Conservation (phyloP, 2,113 vertebrate species). For the Mugil cephalus region DNA sequence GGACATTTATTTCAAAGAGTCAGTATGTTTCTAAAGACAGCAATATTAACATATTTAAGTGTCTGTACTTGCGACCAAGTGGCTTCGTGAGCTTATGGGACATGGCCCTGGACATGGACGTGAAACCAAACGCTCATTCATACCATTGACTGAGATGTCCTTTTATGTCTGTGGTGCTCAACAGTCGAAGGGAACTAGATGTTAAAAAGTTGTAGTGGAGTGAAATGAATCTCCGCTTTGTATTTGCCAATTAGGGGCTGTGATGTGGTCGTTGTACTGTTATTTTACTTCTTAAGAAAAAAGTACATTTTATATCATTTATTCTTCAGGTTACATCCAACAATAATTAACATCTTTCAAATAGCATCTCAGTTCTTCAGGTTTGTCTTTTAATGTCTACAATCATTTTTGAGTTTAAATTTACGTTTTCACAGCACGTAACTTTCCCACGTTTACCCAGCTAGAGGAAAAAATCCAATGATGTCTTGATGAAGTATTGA, state of each 20-base stretch:
- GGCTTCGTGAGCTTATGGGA: background rate
- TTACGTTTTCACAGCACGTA: slow-evolving; percentile 4
- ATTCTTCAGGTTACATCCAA: slow-evolving; percentile 18
- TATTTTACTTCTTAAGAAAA: slow-evolving; percentile 34
- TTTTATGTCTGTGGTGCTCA: slow-evolving; percentile 44
- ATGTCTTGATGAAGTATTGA: slow-evolving; percentile 31
- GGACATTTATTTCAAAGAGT: slow-evolving; percentile 21
- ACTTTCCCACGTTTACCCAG: background rate
- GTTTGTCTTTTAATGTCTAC: slow-evolving; percentile 1
- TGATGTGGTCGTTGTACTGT: slow-evolving; percentile 33
- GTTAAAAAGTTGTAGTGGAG: slow-evolving; percentile 25
- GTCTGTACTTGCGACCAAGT: background rate
- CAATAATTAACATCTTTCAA: background rate
- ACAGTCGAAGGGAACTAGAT: slow-evolving; percentile 15
- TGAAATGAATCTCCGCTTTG: slow-evolving; percentile 30
- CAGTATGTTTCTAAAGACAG: slow-evolving; percentile 24
- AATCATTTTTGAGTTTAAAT: slow-evolving; percentile 14
- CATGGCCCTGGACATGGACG: background rate
- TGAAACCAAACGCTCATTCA: slow-evolving; percentile 13
- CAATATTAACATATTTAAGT: background rate
- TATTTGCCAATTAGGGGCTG: slow-evolving; percentile 66
- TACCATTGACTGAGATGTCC: background rate
- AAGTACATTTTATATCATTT: slow-evolving; percentile 25
- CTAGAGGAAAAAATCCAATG: background rate
- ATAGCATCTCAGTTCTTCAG: background rate